Percentiles rank a stretch among this genome's conserved stretches.
phyloP scores from a whole-genome alignment of 2,797 vertebrate genomes.

The Paramormyrops hopkinsi region DNA sequence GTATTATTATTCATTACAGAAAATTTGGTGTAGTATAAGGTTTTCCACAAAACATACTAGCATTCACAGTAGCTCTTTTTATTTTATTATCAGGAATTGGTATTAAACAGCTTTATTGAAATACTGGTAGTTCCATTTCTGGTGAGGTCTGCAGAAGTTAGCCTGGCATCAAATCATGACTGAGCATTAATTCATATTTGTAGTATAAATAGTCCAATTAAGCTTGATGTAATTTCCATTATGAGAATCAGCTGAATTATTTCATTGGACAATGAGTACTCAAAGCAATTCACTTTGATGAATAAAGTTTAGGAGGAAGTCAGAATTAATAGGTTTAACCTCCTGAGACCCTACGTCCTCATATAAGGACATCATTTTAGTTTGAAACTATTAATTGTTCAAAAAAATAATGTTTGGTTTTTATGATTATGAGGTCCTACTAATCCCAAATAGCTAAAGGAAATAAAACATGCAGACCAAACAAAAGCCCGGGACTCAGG shows the following conservation, averaged over 20 bases:
- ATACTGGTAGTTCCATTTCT: not conserved
- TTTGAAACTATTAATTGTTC: too few species aligned
- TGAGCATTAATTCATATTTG: not conserved
- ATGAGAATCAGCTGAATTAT: not conserved
- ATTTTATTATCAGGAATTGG: not conserved
- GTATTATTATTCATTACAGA: not conserved
- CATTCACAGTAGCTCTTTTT: not conserved
- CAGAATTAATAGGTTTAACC: not conserved
- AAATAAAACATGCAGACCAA: too few species aligned
- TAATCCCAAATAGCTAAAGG: too few species aligned
- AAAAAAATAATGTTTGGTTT: too few species aligned
- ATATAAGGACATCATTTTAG: too few species aligned
- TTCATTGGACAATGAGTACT: not conserved
- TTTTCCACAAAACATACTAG: not conserved
- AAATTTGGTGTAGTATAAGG: not conserved
- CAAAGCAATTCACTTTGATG: not conserved
- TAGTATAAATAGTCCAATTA: not conserved
- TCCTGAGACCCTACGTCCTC: too few species aligned
- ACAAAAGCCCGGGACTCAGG: too few species aligned
- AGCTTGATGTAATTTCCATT: not conserved
- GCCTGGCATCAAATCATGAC: not conserved
- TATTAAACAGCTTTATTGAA: not conserved
- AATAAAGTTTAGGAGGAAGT: not conserved
- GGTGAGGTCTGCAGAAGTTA: not conserved
- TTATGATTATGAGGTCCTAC: too few species aligned